phyloP scores from a whole-genome alignment of 2,888 invertebrate species.

The Acrobasis consociella region DNA sequence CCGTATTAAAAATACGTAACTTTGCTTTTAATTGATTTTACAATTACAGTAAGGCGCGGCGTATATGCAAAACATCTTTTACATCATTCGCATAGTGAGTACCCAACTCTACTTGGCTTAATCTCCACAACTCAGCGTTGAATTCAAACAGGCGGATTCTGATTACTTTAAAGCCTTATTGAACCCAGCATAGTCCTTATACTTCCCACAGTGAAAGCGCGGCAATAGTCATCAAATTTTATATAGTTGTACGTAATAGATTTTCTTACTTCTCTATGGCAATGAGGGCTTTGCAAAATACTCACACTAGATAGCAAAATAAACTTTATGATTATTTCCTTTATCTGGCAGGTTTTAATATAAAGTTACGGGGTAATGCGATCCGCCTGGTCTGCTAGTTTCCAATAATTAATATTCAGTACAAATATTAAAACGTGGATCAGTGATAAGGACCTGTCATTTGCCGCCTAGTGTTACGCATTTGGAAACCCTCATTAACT shows the following conservation, averaged over 20 bases:
- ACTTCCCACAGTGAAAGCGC: slow-evolving; percentile 4
- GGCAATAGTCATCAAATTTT: not conserved
- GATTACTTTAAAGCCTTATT: slow-evolving; percentile 53
- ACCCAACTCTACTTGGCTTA: slow-evolving; percentile 22
- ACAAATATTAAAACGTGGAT: too few relatives aligned
- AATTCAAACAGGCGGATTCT: slow-evolving; percentile 65
- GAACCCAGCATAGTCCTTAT: slow-evolving; percentile 71
- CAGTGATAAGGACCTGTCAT: not conserved
- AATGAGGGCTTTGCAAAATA: too few relatives aligned
- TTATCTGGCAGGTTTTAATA: too few relatives aligned
- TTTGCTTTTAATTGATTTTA: not conserved
- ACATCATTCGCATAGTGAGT: slow-evolving; percentile 15
- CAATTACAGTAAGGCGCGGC: not conserved
- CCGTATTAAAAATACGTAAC: too few relatives aligned
- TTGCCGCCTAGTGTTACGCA: not conserved
- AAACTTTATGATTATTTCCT: too few relatives aligned
- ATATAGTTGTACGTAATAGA: too few relatives aligned
- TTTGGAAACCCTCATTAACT: not conserved
- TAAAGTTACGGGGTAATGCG: too few relatives aligned
- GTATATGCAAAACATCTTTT: not conserved
- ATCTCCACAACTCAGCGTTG: slow-evolving; percentile 49
- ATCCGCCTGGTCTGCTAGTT: too few relatives aligned
- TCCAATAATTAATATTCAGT: too few relatives aligned
- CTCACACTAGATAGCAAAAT: too few relatives aligned
- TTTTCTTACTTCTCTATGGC: too few relatives aligned